A percentile compares a stretch with the other conserved stretches of the same genome.
Conservation (phyloP, 1,140 invertebrate genomes). For the Leptinotarsa undecemlineata region DNA sequence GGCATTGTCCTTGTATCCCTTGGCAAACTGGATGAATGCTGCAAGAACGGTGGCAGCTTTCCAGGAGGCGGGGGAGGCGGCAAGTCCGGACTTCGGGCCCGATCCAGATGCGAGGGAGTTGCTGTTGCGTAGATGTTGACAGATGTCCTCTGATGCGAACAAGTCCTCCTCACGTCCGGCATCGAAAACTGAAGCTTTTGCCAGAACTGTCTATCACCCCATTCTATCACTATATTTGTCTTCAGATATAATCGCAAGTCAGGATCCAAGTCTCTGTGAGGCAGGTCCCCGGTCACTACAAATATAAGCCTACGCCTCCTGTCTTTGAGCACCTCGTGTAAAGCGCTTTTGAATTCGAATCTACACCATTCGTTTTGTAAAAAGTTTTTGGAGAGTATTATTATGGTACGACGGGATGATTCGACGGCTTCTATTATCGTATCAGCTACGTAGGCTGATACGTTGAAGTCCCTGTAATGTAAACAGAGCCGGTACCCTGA, state of each 20-base stretch:
- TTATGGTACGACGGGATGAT: conserved; percentile 84
- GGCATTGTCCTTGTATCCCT: conserved; percentile 52
- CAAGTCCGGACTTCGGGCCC: conserved; percentile 66
- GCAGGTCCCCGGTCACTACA: conserved; percentile 81
- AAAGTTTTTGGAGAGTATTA: conserved; percentile 91
- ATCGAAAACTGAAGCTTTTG: conserved; percentile 89
- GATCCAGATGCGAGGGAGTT: conserved; percentile 54
- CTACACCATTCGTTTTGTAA: conserved; percentile 92
- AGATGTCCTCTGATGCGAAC: conserved; percentile 63
- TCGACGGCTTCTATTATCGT: conserved; percentile 90
- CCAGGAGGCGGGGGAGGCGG: conserved; percentile 65
- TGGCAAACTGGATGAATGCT: conserved; percentile 54
- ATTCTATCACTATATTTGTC: conserved; percentile 87
- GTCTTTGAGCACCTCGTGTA: conserved; percentile 88
- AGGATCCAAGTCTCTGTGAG: conserved; percentile 82
- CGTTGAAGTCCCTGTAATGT: conserved; percentile 84
- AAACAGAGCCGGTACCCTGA: conserved; percentile 79
- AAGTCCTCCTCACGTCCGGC: conserved; percentile 71
- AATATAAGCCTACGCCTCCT: conserved; percentile 81
- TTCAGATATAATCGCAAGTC: conserved; percentile 87
- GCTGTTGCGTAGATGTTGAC: conserved; percentile 67
- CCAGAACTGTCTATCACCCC: conserved; percentile 94
- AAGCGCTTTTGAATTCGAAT: conserved; percentile 89
- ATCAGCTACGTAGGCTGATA: conserved; percentile 82
- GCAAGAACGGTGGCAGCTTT: conserved; percentile 53